These are phyloP conservation scores for Sitta carolinensis DNA, from an alignment of 2,797 vertebrate genomes.

Conservation along the genomic window DNA sequence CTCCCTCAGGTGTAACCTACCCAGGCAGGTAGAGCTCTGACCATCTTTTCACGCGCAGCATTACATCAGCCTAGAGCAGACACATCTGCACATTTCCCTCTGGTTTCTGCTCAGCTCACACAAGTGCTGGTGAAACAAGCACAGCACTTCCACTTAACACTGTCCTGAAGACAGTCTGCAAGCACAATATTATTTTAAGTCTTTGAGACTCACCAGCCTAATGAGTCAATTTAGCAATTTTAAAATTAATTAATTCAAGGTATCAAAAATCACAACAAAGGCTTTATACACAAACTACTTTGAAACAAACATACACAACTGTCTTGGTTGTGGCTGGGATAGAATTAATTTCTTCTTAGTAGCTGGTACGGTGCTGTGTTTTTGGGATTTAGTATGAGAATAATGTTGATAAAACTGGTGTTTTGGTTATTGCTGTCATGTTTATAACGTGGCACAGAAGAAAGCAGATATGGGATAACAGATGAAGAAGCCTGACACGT, in stretches of 20 bases:
- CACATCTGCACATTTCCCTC: background rate
- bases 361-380: background rate
- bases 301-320: rapidly evolving
- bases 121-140: background rate
- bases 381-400: background rate
- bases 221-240: background rate
- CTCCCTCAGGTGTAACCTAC: background rate
- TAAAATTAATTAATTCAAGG: background rate
- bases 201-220: background rate
- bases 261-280: background rate
- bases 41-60: background rate
- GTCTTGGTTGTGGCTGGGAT: background rate
- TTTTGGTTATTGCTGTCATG: background rate
- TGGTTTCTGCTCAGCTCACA: background rate
- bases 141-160: background rate
- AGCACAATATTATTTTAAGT: background rate
- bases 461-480: background rate
- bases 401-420: background rate
- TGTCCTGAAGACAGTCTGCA: background rate
- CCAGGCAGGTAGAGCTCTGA: background rate
- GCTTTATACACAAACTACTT: background rate
- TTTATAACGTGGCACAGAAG: background rate
- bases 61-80: background rate
- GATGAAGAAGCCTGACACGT: background rate
- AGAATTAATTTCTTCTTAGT: background rate